These are phyloP conservation scores for Corvus cornix DNA, from an alignment of 2,113 vertebrate species.

Conservation along the genomic window DNA sequence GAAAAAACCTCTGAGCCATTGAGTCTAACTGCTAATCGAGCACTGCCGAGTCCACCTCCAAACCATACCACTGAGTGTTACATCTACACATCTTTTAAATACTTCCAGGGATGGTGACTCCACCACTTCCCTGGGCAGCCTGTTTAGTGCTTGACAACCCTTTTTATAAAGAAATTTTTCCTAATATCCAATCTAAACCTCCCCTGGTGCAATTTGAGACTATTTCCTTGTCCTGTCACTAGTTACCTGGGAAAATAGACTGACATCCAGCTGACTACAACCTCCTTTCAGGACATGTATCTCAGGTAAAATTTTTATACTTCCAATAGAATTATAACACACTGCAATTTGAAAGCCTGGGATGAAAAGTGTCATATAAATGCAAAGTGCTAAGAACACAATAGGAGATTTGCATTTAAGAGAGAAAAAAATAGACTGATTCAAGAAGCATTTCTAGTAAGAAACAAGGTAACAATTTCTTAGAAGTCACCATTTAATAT, in stretches of 20 bases:
- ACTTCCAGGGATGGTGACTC: background rate
- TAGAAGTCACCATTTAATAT: background rate
- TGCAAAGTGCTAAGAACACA: background rate
- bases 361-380: conserved; percentile 18
- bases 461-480: background rate
- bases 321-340: background rate
- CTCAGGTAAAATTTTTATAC: background rate
- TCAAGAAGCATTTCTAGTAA: background rate
- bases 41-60: background rate
- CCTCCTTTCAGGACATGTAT: background rate
- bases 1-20: background rate
- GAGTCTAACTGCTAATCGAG: background rate
- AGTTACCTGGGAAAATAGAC: background rate
- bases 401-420: conserved; percentile 19
- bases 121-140: background rate
- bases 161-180: background rate
- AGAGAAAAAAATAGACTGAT: background rate
- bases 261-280: background rate
- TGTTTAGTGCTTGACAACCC: background rate
- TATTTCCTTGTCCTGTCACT: background rate
- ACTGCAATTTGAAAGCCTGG: background rate
- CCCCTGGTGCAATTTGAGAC: background rate
- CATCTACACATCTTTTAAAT: background rate
- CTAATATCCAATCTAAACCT: background rate
- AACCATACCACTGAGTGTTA: background rate